A percentile compares a stretch with the other conserved stretches of the same genome.
Conservation (phyloP, 1,140 invertebrate genomes). For the Brachionus rotundiformis region DNA sequence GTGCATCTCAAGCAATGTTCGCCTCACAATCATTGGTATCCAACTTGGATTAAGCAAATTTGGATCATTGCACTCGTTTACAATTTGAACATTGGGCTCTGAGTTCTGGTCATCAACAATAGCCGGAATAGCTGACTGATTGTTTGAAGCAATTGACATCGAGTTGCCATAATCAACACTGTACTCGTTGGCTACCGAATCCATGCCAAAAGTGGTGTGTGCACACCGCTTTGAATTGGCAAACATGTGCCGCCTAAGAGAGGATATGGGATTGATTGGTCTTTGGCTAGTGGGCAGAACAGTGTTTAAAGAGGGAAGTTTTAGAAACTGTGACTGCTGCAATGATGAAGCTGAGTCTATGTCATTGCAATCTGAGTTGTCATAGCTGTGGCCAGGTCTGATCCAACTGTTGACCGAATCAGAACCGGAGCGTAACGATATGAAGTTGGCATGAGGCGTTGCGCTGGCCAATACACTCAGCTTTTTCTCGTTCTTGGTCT, state of each 20-base stretch:
- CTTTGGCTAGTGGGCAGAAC: slow-evolving; percentile 26
- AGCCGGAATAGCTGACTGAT: not conserved
- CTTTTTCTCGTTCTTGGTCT: not conserved
- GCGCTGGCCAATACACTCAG: not conserved
- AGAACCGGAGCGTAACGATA: slow-evolving; percentile 27
- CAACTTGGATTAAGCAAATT: slow-evolving; percentile 45
- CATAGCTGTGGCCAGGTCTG: slow-evolving; percentile 19
- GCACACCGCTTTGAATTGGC: slow-evolving; percentile 34
- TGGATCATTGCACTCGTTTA: slow-evolving; percentile 13
- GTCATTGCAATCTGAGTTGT: slow-evolving; percentile 9
- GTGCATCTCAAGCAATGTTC: slow-evolving; percentile 46
- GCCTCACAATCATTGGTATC: slow-evolving; percentile 19
- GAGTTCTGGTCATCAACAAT: not conserved
- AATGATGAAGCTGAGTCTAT: not conserved
- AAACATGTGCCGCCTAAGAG: slow-evolving; percentile 47
- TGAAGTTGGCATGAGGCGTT: slow-evolving; percentile 18
- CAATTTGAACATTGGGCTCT: not conserved
- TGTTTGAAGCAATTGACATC: slow-evolving; percentile 33
- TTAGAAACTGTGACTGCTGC: slow-evolving; percentile 26
- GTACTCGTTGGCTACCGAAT: not conserved
- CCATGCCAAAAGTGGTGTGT: slow-evolving; percentile 7
- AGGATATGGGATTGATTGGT: slow-evolving; percentile 47
- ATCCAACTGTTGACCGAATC: slow-evolving; percentile 47
- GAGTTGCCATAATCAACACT: slow-evolving; percentile 15
- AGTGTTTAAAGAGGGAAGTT: not conserved